Conservation (phyloP, 2,113 vertebrate species). For the Heterotilapia buettikoferi region DNA sequence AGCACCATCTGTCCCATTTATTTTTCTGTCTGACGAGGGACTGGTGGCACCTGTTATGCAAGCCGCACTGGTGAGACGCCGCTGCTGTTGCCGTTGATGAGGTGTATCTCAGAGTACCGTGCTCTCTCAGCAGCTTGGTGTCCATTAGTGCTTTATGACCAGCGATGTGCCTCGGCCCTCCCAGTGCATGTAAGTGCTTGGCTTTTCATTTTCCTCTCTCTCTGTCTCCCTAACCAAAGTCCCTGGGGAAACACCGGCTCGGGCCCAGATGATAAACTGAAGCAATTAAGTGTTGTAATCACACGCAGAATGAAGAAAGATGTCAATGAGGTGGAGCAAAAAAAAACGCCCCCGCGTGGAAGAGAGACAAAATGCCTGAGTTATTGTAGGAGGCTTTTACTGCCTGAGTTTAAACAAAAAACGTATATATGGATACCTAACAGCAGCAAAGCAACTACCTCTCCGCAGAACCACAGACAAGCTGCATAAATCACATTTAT, state of each 20-base stretch:
- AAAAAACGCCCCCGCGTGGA: background rate
- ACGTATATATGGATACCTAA: background rate
- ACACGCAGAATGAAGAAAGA: background rate
- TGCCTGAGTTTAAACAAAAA: background rate
- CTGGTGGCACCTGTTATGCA: conserved; percentile 29
- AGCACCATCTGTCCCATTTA: conserved; percentile 7
- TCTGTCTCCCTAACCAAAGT: background rate
- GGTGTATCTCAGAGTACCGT: conserved; percentile 11
- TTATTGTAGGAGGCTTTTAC: background rate
- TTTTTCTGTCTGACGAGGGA: background rate
- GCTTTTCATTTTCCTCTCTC: conserved; percentile 52
- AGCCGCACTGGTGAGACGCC: background rate
- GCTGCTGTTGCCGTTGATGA: conserved; percentile 21
- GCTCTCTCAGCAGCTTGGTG: conserved; percentile 24
- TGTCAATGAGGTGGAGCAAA: conserved; percentile 6
- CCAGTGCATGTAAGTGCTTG: conserved; percentile 37
- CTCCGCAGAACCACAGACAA: background rate
- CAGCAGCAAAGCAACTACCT: background rate
- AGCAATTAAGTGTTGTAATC: conserved; percentile 37
- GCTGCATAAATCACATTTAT: background rate
- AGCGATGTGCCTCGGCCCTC: conserved; percentile 31
- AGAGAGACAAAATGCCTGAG: background rate
- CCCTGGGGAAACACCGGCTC: background rate
- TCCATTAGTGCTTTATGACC: conserved; percentile 53
- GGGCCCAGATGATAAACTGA: conserved; percentile 29